Base-by-base conservation (phyloP, 1,140 invertebrate species). In the Coelopa frigida region DNA sequence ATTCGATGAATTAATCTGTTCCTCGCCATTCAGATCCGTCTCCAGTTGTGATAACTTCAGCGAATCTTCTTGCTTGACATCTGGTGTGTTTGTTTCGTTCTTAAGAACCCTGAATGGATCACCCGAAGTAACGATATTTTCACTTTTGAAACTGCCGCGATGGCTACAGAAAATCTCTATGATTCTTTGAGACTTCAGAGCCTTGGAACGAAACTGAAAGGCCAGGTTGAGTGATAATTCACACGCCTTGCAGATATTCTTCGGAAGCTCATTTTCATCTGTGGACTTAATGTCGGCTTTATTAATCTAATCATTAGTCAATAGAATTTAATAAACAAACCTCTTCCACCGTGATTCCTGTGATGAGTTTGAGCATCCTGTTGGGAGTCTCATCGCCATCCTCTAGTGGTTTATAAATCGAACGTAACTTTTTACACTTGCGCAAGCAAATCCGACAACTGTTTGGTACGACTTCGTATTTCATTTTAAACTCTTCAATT, bases 341-440 rank as follows among this genome's bases (percentile, higher is more conserved):
- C 49, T 57, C 54, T 48, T 60, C 62, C 33, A 62, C 55, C 0
- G 52, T 42, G 37, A 56, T 52, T 10, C 62, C 62, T 1, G 65
- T 49, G 12, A 66, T 52, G 20, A 56, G 54, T 31, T 50, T 53
- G 11, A 66, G 50, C 62, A 66, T 66, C 48, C 65, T 58, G 50
- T 61, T 59, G 21, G 62, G 62, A 6, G 62, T 53, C 50, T 66
- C 62, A 40, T 66, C 62, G 15, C 58, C 61, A 40, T 66, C 62
- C 10, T 66, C 62, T 7, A 59, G 52, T 15, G 56, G 39, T 33
- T 59, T 57, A 14, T 66, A 57, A 32, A 66, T 51, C 5, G 53
- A 48, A 38, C 60, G 58, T 23, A 66, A 41, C 7, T 60, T 53
- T 23, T 52, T 36, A 40, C 49, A 52, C 14, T 49, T 44, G 32